Percentiles rank a stretch among this genome's conserved stretches.
Evolutionary conservation across 2,113 vertebrate genomes (phyloP).

Genomic region (Lanius collurio): DNA sequence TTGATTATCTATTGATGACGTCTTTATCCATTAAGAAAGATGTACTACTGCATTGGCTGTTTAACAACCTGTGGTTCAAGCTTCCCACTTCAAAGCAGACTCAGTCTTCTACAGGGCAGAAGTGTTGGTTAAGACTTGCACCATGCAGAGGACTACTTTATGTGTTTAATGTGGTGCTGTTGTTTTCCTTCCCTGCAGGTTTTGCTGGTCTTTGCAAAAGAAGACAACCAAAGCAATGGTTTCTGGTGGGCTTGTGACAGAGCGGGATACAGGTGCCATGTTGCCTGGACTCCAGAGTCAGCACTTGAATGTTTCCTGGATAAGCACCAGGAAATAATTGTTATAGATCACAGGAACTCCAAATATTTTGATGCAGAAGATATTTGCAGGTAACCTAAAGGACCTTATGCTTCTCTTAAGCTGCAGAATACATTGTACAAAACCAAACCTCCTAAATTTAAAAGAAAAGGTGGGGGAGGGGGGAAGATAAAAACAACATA

Average conservation of each 20-base stretch:
- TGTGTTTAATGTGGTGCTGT: background rate
- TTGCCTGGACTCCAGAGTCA: conserved; percentile 88
- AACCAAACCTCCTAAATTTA: background rate
- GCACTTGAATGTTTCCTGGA: conserved; percentile 91
- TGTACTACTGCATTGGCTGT: background rate
- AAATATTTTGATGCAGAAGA: conserved; percentile 86
- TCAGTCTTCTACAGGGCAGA: background rate
- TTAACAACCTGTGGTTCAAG: background rate
- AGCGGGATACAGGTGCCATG: conserved; percentile 89
- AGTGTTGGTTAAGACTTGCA: background rate
- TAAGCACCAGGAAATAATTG: conserved; percentile 93
- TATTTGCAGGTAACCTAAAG: conserved; percentile 84
- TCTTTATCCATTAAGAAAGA: background rate
- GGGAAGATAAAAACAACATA: background rate
- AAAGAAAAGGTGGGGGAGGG: accelerated
- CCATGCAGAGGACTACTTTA: background rate
- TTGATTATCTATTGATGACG: background rate
- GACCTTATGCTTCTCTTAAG: background rate
- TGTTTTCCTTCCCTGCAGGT: conserved; percentile 78
- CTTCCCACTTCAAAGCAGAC: background rate
- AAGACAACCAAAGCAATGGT: conserved; percentile 93
- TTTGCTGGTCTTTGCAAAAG: conserved; percentile 92
- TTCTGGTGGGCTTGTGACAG: conserved; percentile 97
- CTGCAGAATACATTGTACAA: background rate
- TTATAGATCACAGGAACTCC: conserved; percentile 88